phyloP scores from a whole-genome alignment of 2,888 invertebrate species.

The Lycophotia porphyrea region DNA sequence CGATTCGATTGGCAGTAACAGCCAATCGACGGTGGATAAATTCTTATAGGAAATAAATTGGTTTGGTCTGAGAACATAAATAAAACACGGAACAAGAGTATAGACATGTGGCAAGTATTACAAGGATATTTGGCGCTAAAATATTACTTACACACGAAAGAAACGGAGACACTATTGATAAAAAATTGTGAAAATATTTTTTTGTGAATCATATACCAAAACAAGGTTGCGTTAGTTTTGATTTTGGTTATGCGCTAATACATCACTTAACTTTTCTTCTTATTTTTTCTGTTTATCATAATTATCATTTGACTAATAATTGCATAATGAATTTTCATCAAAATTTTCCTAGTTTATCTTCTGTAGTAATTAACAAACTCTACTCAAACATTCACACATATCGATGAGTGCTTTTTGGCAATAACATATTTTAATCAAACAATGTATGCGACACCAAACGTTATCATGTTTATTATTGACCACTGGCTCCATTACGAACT shows the following conservation, averaged over 20 bases:
- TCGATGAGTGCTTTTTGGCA: slow-evolving; percentile 9
- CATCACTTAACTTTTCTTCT: neutral
- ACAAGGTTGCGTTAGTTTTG: neutral
- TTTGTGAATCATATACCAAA: neutral
- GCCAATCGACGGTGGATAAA: neutral
- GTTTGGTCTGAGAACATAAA: neutral
- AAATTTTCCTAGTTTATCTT: neutral
- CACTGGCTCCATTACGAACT: slow-evolving; percentile 28
- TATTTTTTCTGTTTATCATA: neutral
- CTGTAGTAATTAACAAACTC: neutral
- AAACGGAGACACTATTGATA: neutral
- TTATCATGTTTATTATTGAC: slow-evolving; percentile 32
- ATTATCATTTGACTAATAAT: neutral
- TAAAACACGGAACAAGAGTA: too few relatives aligned
- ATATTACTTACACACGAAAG: neutral
- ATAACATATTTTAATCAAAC: slow-evolving; percentile 19
- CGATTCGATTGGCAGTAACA: neutral
- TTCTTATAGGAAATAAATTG: neutral
- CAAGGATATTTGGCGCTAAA: neutral
- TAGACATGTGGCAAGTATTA: too few relatives aligned
- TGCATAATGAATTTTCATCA: neutral
- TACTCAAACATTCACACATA: neutral
- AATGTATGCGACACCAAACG: neutral
- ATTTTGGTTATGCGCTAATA: neutral
- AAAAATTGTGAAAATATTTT: neutral